Percentiles rank a stretch among this genome's conserved stretches.
phyloP scores from a whole-genome alignment of 2,888 invertebrate genomes.

The Yponomeuta malinellus region DNA sequence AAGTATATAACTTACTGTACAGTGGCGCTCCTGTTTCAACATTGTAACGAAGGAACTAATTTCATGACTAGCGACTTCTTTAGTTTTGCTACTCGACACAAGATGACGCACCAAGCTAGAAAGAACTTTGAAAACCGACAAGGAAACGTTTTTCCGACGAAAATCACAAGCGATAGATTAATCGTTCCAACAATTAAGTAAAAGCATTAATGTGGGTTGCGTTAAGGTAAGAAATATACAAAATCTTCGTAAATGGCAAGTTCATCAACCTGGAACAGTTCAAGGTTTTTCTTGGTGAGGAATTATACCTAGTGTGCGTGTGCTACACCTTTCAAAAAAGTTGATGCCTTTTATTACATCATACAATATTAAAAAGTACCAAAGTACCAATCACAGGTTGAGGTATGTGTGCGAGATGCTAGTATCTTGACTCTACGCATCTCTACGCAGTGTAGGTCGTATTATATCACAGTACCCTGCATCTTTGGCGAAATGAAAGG shows the following conservation, averaged over 20 bases:
- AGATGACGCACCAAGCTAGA: background rate
- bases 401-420: too few species aligned
- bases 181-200: background rate
- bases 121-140: background rate
- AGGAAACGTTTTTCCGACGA: background rate
- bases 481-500: too few species aligned
- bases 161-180: background rate
- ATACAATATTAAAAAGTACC: background rate
- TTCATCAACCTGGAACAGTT: background rate
- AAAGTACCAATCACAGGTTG: too few species aligned
- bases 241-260: background rate
- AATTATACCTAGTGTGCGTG: background rate
- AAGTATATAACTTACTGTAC: background rate
- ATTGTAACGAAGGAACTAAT: background rate
- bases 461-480: too few species aligned
- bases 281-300: background rate
- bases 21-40: too few species aligned
- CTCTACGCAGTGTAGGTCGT: too few species aligned
- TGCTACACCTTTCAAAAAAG: background rate
- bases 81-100: background rate
- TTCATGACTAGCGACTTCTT: background rate
- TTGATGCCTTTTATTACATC: background rate
- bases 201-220: background rate
- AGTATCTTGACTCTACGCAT: too few species aligned
- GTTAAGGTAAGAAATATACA: background rate